Conservation (phyloP, 2,113 vertebrate species). For the Malurus elegans region DNA sequence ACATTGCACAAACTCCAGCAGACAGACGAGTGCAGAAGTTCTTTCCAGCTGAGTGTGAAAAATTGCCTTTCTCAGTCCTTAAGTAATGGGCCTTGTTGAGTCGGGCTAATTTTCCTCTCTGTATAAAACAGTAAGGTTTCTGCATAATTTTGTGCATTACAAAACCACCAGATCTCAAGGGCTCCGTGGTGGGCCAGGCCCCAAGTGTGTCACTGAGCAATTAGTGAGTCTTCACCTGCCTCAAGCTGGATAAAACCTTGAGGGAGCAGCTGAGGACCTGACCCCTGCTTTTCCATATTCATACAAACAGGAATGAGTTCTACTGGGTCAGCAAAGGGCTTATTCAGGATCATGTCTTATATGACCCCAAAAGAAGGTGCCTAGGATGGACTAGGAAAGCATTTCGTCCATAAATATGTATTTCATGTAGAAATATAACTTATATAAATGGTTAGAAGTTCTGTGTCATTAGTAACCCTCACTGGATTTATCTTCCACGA, state of each 20-base stretch:
- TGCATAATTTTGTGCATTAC: slow-evolving; percentile 36
- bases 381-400: neutral
- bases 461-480: neutral
- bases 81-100: neutral
- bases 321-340: slow-evolving; percentile 30
- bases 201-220: slow-evolving; percentile 12
- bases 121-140: slow-evolving; percentile 5
- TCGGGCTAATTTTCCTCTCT: slow-evolving; percentile 32
- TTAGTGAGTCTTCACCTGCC: neutral
- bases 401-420: neutral
- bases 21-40: slow-evolving; percentile 35
- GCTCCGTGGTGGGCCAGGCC: slow-evolving; percentile 34
- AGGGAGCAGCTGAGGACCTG: slow-evolving; percentile 36
- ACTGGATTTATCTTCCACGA: neutral
- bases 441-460: neutral
- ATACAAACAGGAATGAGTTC: neutral
- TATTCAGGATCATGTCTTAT: neutral
- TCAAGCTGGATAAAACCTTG: slow-evolving; percentile 28
- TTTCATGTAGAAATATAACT: neutral
- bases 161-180: slow-evolving; percentile 1
- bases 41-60: slow-evolving; percentile 47
- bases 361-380: neutral
- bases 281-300: slow-evolving; percentile 57
- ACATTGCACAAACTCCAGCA: neutral
- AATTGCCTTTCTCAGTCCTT: neutral